Evolutionary conservation across 2,888 invertebrate genomes (phyloP).

Genomic region (Phytoseiulus persimilis): DNA sequence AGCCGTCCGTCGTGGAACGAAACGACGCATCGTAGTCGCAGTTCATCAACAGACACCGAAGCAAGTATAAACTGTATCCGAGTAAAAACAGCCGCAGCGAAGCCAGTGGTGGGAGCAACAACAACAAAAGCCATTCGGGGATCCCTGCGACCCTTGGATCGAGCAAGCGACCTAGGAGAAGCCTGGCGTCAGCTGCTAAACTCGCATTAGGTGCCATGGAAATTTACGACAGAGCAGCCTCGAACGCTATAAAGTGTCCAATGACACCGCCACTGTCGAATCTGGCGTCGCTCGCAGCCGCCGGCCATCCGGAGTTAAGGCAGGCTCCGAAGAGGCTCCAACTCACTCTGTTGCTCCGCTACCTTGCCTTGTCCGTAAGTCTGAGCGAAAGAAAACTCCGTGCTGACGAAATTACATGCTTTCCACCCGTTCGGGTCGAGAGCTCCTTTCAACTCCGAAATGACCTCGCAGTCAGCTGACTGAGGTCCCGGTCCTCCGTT

Average conservation of each 20-base stretch:
- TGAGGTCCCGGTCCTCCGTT: not conserved
- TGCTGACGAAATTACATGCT: not conserved
- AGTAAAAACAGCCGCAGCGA: too few relatives aligned
- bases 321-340: not conserved
- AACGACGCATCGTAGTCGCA: too few relatives aligned
- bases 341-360: not conserved
- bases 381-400: not conserved
- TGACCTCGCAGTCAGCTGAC: not conserved
- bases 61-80: too few relatives aligned
- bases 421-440: not conserved
- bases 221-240: slow-evolving; percentile 14
- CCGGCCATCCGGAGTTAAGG: not conserved
- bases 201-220: slow-evolving; percentile 13
- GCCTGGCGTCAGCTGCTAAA: slow-evolving; percentile 7
- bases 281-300: not conserved
- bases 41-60: too few relatives aligned
- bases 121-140: not conserved
- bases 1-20: too few relatives aligned
- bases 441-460: not conserved
- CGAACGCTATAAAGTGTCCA: slow-evolving; percentile 21
- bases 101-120: not conserved
- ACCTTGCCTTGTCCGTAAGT: not conserved
- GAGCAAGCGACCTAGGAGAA: not conserved
- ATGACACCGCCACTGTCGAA: not conserved
- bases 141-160: not conserved